Percentiles rank a stretch among this genome's conserved stretches.
Evolutionary conservation across 1,140 invertebrate genomes (phyloP).

Genomic region (Achatina immaculata): DNA sequence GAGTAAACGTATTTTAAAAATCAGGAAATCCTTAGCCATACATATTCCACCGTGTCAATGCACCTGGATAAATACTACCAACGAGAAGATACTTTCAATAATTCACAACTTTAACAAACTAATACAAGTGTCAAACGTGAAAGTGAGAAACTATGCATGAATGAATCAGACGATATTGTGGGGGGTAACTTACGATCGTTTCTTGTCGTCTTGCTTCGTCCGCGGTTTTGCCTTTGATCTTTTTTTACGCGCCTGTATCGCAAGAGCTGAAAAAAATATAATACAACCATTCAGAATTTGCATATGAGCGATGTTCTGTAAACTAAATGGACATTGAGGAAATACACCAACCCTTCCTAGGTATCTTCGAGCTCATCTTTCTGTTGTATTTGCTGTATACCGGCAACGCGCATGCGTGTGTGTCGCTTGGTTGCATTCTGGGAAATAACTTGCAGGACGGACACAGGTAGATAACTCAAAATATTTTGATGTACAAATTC

Average conservation of each 20-base stretch:
- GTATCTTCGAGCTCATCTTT: slow-evolving; percentile 67
- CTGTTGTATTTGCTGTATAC: slow-evolving; percentile 56
- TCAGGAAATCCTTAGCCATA: too few relatives aligned
- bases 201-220: slow-evolving; percentile 54
- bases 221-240: slow-evolving; percentile 66
- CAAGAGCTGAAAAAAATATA: slow-evolving; percentile 65
- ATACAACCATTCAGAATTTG: neutral
- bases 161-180: neutral
- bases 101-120: too few relatives aligned
- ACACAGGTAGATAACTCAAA: too few relatives aligned
- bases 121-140: too few relatives aligned
- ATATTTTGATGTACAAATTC: too few relatives aligned
- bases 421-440: slow-evolving; percentile 59
- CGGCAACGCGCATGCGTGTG: slow-evolving; percentile 57
- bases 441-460: slow-evolving; percentile 50
- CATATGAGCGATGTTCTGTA: neutral
- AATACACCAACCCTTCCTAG: slow-evolving; percentile 59
- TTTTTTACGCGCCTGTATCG: slow-evolving; percentile 72
- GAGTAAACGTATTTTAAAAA: too few relatives aligned
- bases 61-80: too few relatives aligned
- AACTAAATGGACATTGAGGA: slow-evolving; percentile 1
- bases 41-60: too few relatives aligned
- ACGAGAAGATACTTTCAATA: too few relatives aligned
- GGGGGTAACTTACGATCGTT: slow-evolving; percentile 54
- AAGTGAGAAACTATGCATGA: too few relatives aligned